Percentiles rank a stretch among this genome's conserved stretches.
Conservation (phyloP, 2,113 vertebrate species). For the Psilopogon haemacephalus region DNA sequence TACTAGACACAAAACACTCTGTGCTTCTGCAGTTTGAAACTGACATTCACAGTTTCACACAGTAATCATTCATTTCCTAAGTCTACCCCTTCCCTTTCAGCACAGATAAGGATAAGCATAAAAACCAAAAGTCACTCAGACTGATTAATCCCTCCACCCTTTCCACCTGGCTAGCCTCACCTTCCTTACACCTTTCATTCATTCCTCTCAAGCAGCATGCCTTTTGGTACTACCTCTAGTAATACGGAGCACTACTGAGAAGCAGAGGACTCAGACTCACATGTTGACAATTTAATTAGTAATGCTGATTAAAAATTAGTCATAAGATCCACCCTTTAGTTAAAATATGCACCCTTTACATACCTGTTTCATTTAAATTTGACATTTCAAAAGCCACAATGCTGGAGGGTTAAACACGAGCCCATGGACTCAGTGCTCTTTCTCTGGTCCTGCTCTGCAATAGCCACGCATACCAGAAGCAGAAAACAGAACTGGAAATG, state of each 20-base stretch:
- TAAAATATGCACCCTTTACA: not conserved
- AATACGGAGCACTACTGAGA: not conserved
- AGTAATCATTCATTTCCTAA: not conserved
- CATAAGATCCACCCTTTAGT: not conserved
- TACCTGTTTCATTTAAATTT: conserved; percentile 40
- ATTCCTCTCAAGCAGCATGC: not conserved
- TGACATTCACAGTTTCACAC: not conserved
- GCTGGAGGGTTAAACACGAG: not conserved
- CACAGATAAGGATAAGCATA: not conserved
- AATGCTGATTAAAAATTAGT: conserved; percentile 29
- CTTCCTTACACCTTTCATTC: not conserved
- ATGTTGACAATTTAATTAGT: not conserved
- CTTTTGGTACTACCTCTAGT: not conserved
- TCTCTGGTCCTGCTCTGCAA: conserved; percentile 18
- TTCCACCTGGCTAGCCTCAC: not conserved
- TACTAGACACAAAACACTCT: not conserved
- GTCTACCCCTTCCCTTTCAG: not conserved
- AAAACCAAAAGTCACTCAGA: not conserved
- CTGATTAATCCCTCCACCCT: not conserved
- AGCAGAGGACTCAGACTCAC: not conserved
- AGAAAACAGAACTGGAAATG: conserved; percentile 55
- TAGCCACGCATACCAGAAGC: not conserved
- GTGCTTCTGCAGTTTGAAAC: not conserved
- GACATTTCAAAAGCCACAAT: conserved; percentile 25
- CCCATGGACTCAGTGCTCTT: not conserved